Evolutionary conservation across 2,797 vertebrate species (phyloP).

Genomic region (Ambastaia sidthimunki): DNA sequence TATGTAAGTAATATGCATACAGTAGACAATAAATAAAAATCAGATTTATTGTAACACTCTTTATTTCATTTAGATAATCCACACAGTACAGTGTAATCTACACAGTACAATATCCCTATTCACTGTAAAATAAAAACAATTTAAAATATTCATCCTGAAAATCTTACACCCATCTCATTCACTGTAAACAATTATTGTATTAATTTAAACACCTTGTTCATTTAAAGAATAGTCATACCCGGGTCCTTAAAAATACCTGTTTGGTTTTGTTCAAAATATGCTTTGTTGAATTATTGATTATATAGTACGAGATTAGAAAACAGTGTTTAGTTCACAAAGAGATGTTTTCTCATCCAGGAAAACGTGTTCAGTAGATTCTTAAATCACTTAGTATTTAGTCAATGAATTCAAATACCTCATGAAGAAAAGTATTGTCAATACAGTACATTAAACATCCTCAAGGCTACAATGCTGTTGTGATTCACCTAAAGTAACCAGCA

Average conservation of each 20-base stretch:
- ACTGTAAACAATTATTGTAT: slow-evolving; percentile 60
- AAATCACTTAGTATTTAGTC: not conserved
- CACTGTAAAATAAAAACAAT: slow-evolving; percentile 69
- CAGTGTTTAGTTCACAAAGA: not conserved
- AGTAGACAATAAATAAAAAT: not conserved
- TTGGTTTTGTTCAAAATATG: slow-evolving; percentile 15
- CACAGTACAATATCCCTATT: slow-evolving; percentile 76
- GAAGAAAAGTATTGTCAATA: not conserved
- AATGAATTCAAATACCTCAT: not conserved
- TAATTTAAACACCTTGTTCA: slow-evolving; percentile 11
- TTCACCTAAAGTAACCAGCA: not conserved
- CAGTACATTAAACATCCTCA: not conserved
- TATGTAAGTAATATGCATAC: too few relatives aligned
- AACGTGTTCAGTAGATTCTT: not conserved
- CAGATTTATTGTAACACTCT: slow-evolving; percentile 41
- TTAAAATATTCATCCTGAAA: slow-evolving; percentile 58
- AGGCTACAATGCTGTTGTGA: not conserved
- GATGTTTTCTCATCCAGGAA: not conserved
- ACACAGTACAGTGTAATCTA: slow-evolving; percentile 77
- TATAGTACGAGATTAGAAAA: not conserved
- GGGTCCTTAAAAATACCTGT: not conserved
- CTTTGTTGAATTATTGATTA: slow-evolving; percentile 3
- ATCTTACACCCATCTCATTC: slow-evolving; percentile 50
- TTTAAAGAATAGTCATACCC: slow-evolving; percentile 3
- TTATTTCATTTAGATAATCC: slow-evolving; percentile 79